Base-by-base conservation (phyloP, 2,113 vertebrate species). In the Speoplatyrhinus poulsoni region DNA sequence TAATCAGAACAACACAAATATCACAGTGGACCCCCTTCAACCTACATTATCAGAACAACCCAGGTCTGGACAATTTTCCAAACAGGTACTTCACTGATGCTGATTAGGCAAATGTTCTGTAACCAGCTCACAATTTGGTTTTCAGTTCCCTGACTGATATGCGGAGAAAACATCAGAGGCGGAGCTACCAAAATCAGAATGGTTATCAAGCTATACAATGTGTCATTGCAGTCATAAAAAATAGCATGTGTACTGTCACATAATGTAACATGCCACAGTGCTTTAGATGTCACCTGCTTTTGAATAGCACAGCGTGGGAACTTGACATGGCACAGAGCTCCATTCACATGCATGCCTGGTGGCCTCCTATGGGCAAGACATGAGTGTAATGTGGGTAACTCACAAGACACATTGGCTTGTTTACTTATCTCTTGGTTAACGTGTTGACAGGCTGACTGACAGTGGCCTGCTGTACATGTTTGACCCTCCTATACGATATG, bases 291-390 rank as follows among this genome's bases (percentile, higher is more conserved):
- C 72, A 69, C 69, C 70, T 70, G 49, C 69, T n/a, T 56, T 65
- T 67, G 32, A 32, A 33, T 69, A 75, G 73, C 62, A 52, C 68
- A 69, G 70, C 63, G 36, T 68, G 67, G 75, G 69, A 73, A 55
- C 62, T 64, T 73, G 61, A 73, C 67, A 64, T 53, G 61, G 12
- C 57, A 33, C 68, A 70, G 65, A 62, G 69, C 67, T 79, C 58
- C 65, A 53, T 70, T 74, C 70, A 52, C 50, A 63, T 60, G 61
- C n/a, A 63, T 65, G 61, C n/a, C 54, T 41, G 67, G 17, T 56
- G 63, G 66, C 54, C 66, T 81, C 78, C 85, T 85, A 75, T 73
- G 58, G 85, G 81, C 75, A 67, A 67, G 77, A 68, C 72, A 53
- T 58, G 67, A 76, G 67, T 13, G 47, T 59, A 41, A 82, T 70